Evolutionary conservation across 1,140 invertebrate genomes (phyloP).

Genomic region (Drosophila eugracilis): DNA sequence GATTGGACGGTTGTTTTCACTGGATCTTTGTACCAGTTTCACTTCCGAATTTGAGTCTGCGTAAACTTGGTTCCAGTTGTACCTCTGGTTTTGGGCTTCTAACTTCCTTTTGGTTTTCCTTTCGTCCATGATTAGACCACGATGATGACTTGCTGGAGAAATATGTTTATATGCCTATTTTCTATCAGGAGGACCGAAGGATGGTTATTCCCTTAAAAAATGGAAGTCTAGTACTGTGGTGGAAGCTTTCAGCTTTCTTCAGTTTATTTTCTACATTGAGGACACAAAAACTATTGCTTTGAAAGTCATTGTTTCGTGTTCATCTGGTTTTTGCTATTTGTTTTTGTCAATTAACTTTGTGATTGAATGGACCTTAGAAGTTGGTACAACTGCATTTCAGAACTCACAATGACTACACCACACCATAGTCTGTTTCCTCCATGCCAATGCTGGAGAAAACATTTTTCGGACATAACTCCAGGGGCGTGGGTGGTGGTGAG

Average conservation of each 20-base stretch:
- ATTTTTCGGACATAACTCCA: slow-evolving; percentile 75
- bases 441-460: slow-evolving; percentile 73
- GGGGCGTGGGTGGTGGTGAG: slow-evolving; percentile 42
- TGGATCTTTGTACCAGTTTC: slow-evolving; percentile 54
- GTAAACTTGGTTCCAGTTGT: slow-evolving; percentile 14
- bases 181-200: too few relatives aligned
- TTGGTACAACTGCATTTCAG: slow-evolving; percentile 61
- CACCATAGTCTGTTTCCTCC: slow-evolving; percentile 61
- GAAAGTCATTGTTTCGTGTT: too few relatives aligned
- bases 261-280: too few relatives aligned
- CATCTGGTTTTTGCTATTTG: too few relatives aligned
- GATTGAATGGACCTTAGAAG: slow-evolving; percentile 78
- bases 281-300: too few relatives aligned
- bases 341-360: too few relatives aligned
- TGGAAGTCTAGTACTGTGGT: too few relatives aligned
- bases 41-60: slow-evolving; percentile 4
- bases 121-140: slow-evolving; percentile 24
- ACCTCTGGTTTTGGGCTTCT: slow-evolving; percentile 34
- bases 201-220: too few relatives aligned
- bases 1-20: slow-evolving; percentile 77
- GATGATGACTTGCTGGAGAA: neutral
- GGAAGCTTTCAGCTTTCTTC: too few relatives aligned
- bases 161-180: neutral
- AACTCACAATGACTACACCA: slow-evolving; percentile 54
- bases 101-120: slow-evolving; percentile 26